Base-by-base conservation (phyloP, 1,140 invertebrate species). In the Zaprionus tsacasi region DNA sequence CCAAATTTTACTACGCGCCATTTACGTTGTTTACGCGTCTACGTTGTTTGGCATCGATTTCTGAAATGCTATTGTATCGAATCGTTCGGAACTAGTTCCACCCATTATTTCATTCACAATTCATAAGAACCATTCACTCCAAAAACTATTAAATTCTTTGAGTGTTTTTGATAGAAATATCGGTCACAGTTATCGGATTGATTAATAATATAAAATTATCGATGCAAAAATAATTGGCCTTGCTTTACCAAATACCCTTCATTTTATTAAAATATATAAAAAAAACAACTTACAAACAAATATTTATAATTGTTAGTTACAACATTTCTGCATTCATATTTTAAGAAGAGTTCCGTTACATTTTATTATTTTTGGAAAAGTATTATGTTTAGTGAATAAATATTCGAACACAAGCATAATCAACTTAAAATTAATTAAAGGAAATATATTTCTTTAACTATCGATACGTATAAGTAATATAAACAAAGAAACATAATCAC, bases 1-100 rank as follows among this genome's bases (percentile, higher is more conserved):
- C 78, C 78, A 80, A 70, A 80, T 78, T 75, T 80, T 80, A 54
- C 78, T 80, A 50, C 78, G 78, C 70, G 78, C 78, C 78, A 80
- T 80, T 81, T 58, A 52, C 57, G 58, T 66, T 76, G 61, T 36
- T 45, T 66, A 66, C 43, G 54, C 54, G 61, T 70, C 36, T 70
- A 48, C 36, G 38, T 48, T 60, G 13, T 67, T 50, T 70, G 52
- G 58, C 71, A 71, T 71, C 69, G 69, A 71, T 66, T 71, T 71
- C 54, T 13, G 38, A 43, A 59, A 27, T 13, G 13, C 27, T 54
- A 27, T 17, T 38, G 17, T 38, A 64, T 64, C 48, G 33, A 40
- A 54, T 33, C 27, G 27, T n/a, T 55, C 52, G 6, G 58, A 60
- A 40, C 27, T 30, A 48, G 25, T 45, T 43, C 17, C 6, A 17